Conservation (phyloP, 2,797 vertebrate genomes). For the Melanotaenia maccullochi region DNA sequence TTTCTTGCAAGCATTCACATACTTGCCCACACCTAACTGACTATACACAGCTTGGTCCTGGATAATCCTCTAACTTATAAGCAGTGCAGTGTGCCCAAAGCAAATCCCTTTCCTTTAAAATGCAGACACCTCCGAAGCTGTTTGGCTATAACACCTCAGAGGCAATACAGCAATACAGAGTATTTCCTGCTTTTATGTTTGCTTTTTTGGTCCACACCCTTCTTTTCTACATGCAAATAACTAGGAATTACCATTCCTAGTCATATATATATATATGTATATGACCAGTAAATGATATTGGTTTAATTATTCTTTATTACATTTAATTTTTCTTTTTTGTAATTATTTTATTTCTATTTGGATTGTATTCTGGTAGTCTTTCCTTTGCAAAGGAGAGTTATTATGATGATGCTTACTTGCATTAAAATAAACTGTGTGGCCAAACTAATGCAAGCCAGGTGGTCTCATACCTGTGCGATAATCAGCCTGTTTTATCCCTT, state of each 20-base stretch:
- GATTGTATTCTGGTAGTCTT: no score
- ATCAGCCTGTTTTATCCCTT: neutral
- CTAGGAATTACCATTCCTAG: neutral
- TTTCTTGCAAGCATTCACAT: conserved; percentile 52
- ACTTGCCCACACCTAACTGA: conserved; percentile 61
- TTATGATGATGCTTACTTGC: no score
- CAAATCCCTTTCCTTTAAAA: conserved; percentile 64
- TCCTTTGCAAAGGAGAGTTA: no score
- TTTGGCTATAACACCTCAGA: conserved; percentile 58
- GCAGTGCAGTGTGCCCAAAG: conserved; percentile 55
- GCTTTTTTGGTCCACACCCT: neutral
- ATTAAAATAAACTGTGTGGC: neutral
- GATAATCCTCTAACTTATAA: conserved; percentile 74
- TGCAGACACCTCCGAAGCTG: conserved; percentile 61
- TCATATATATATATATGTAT: no score
- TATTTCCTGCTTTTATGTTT: conserved; percentile 24
- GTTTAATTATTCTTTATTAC: no score
- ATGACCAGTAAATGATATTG: no score
- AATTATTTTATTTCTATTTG: no score
- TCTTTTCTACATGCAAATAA: conserved; percentile 12
- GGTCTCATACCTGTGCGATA: neutral
- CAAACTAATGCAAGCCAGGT: neutral
- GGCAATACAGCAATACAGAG: conserved; percentile 26
- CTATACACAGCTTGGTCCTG: conserved; percentile 43
- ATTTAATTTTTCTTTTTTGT: no score